Conservation (phyloP, 2,113 vertebrate species). For the Todiramphus saurophagus region DNA sequence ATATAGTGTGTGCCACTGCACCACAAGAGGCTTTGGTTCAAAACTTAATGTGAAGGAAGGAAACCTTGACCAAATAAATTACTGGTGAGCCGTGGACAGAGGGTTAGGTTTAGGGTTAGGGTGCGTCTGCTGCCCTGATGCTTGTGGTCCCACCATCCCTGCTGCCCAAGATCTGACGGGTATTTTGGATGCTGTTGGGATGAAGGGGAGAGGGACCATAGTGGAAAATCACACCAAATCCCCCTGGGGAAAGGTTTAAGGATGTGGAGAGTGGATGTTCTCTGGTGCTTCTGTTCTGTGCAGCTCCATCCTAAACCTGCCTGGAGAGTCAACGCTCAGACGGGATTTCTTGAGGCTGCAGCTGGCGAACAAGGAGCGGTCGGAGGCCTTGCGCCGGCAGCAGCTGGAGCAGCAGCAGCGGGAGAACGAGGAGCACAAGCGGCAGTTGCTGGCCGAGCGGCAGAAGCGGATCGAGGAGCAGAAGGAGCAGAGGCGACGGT, state of each 20-base stretch:
- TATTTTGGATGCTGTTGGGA: not conserved
- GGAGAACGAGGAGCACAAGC: conserved; percentile 95
- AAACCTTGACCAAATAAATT: not conserved
- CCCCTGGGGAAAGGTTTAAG: not conserved
- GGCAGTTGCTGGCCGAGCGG: conserved; percentile 93
- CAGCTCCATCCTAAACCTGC: conserved; percentile 96
- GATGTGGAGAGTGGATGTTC: not conserved
- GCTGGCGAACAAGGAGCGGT: conserved; percentile 96
- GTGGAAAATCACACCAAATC: fast-evolving
- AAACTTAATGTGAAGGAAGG: not conserved
- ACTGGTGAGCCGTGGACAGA: not conserved
- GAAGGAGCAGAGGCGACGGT: conserved; percentile 91
- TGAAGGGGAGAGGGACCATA: not conserved
- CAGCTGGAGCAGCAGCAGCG: conserved; percentile 97
- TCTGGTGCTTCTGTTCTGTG: not conserved
- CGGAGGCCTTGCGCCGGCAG: conserved; percentile 92
- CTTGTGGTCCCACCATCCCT: not conserved
- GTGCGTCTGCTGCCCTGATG: not conserved
- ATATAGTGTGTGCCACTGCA: conserved; percentile 45
- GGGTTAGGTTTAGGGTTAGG: not conserved
- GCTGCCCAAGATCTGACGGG: fast-evolving
- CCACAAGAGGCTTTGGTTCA: not conserved
- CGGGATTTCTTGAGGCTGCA: conserved; percentile 96
- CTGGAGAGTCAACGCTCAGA: conserved; percentile 92
- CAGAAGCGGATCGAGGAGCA: conserved; percentile 99